Evolutionary conservation across 2,113 vertebrate species (phyloP).

Genomic region (Antennarius striatus): DNA sequence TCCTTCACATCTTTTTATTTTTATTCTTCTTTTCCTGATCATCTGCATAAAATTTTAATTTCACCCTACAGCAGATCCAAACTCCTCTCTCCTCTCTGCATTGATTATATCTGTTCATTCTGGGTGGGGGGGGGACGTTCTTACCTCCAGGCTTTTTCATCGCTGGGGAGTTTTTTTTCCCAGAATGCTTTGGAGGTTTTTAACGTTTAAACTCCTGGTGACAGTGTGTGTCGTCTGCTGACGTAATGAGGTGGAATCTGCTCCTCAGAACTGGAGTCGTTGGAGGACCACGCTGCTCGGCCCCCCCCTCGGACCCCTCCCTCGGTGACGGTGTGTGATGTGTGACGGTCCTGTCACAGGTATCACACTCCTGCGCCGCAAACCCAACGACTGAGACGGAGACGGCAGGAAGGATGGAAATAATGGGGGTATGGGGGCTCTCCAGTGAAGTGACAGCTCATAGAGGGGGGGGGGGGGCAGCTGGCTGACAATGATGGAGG

Average conservation of each 20-base stretch:
- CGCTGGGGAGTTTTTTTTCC: too few relatives aligned
- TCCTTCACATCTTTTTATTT: neutral
- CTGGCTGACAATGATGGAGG: conserved; percentile 59
- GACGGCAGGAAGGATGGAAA: conserved; percentile 10
- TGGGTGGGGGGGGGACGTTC: too few relatives aligned
- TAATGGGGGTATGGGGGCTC: neutral
- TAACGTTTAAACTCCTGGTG: too few relatives aligned
- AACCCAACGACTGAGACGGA: conserved; percentile 36
- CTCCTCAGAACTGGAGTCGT: neutral
- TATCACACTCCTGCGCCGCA: conserved; percentile 33
- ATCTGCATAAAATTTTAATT: neutral
- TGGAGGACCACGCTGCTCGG: conserved; percentile 25
- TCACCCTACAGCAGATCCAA: neutral
- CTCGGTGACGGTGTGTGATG: conserved; percentile 35
- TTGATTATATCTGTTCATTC: too few relatives aligned
- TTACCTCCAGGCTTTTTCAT: too few relatives aligned
- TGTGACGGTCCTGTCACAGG: conserved; percentile 59
- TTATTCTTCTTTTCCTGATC: neutral
- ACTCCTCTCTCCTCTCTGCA: neutral
- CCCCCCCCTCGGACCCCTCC: conserved; percentile 2
- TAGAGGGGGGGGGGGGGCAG: conserved; percentile 40
- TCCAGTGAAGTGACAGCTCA: conserved; percentile 49
- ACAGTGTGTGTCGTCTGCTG: too few relatives aligned
- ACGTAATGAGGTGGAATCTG: too few relatives aligned
- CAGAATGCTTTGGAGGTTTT: too few relatives aligned